phyloP scores from a whole-genome alignment of 2,113 vertebrate genomes.

The Gymnorhina tibicen region DNA sequence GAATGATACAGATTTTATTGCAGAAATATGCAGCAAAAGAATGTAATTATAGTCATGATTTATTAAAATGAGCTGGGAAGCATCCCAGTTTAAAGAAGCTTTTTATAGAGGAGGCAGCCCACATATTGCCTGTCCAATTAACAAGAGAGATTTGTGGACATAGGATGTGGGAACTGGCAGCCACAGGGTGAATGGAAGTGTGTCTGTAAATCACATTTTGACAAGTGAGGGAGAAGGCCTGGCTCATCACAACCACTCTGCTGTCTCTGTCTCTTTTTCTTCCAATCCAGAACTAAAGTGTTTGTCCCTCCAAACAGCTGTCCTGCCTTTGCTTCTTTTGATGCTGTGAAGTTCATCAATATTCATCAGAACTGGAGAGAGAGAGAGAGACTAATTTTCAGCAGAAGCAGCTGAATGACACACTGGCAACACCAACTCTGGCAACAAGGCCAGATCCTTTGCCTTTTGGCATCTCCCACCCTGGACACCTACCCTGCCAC shows the following conservation, averaged over 20 bases:
- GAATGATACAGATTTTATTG: conserved; percentile 8
- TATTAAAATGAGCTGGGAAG: conserved; percentile 58
- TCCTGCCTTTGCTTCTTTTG: conserved; percentile 13
- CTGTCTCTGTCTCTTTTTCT: background rate
- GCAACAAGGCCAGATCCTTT: background rate
- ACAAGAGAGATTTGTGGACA: conserved; percentile 46
- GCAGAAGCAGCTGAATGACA: background rate
- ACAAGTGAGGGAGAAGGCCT: background rate
- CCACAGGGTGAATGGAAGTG: background rate
- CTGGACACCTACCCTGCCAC: background rate
- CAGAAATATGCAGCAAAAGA: conserved; percentile 44
- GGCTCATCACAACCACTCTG: background rate
- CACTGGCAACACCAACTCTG: background rate
- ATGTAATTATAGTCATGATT: conserved; percentile 53
- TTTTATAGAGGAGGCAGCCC: conserved; percentile 54
- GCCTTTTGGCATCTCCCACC: background rate
- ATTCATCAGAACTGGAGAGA: conserved; percentile 9
- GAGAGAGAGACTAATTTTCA: background rate
- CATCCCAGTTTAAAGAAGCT: conserved; percentile 18
- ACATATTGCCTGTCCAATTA: conserved; percentile 57
- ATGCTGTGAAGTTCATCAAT: conserved; percentile 21
- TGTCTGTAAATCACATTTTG: conserved; percentile 36
- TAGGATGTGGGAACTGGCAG: conserved; percentile 21
- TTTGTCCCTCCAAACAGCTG: conserved; percentile 51
- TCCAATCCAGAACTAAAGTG: background rate